Evolutionary conservation across 2,888 invertebrate species (phyloP), one percentile per base, ranked within the genome.

Genomic region (Melipona beecheii): DNA sequence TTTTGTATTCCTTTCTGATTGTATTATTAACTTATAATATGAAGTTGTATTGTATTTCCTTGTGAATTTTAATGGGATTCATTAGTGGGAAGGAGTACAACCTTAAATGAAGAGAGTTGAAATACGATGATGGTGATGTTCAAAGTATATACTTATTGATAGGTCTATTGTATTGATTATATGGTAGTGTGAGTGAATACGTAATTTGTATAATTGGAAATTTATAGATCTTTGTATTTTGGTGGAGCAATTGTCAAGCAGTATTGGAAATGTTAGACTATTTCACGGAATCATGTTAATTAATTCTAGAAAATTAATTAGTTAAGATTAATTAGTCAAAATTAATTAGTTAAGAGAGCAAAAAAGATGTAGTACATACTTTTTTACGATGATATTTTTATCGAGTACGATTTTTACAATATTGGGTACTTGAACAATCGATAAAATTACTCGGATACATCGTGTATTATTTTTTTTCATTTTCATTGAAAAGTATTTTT

Each of bases 181-280:
- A 31, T 15, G 2, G 27, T 5, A 27, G 27, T 19, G 9, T 24
- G 27, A 17, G 36, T 19, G n/a, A 11, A 36, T 43, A 43, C 9
- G 11, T 19, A 58, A 31, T 50, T 49, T 5, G 36, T 36, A 21
- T 13, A 56, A 56, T 58, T 50, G 21, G 19, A n/a, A 60, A 54
- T 27, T 36, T n/a, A 36, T 52, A 52, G 19, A 58, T 50, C 60
- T n/a, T n/a, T 4, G 6, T 21, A 36, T 75, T 75, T 69, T 79
- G 27, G 27, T n/a, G 11, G n/a, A 24, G 13, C 4, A 56, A 31
- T 11, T 4, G 27, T 43, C 21, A 36, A 17, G 66, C 17, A 4
- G 2, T 27, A 17, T 43, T 54, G 24, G 36, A 19, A 56, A 68
- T 21, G 24, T 58, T 58, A 3, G 31, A 21, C 17, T n/a, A 52